phyloP scores from a whole-genome alignment of 2,113 vertebrate genomes.

The Oncorhynchus clarkii region DNA sequence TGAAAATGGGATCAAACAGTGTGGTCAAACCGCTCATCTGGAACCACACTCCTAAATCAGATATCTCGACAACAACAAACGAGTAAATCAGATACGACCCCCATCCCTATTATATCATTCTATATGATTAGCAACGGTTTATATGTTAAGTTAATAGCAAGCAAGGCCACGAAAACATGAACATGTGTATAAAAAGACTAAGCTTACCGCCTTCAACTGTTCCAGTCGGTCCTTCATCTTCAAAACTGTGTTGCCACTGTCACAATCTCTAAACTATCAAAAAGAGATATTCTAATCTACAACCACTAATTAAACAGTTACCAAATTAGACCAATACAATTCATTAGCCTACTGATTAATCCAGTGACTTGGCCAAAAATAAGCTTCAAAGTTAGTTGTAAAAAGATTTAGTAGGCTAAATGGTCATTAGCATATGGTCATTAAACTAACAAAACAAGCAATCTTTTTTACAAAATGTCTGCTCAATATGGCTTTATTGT shows the following conservation, averaged over 20 bases:
- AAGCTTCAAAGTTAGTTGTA: neutral
- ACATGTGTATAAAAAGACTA: neutral
- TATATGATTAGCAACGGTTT: too few species aligned
- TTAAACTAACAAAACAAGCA: neutral
- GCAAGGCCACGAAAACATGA: neutral
- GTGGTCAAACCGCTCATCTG: too few species aligned
- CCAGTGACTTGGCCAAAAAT: neutral
- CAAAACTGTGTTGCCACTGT: slow-evolving; percentile 1
- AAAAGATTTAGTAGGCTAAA: neutral
- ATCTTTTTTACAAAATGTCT: slow-evolving; percentile 2
- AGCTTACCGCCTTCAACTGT: slow-evolving; percentile 85
- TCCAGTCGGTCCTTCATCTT: slow-evolving; percentile 94
- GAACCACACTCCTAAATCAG: too few species aligned
- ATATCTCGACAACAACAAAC: too few species aligned
- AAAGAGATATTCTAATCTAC: neutral
- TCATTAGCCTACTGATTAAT: slow-evolving; percentile 11
- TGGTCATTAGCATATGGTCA: neutral
- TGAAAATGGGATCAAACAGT: too few species aligned
- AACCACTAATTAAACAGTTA: slow-evolving; percentile 24
- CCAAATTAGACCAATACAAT: slow-evolving; percentile 21
- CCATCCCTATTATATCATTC: too few species aligned
- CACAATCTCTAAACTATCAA: neutral
- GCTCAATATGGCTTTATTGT: slow-evolving; percentile 34
- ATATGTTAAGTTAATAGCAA: neutral
- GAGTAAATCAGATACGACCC: too few species aligned